These are phyloP conservation scores for Dryococelus australis DNA, from an alignment of 2,888 invertebrate species.

Conservation along the genomic window DNA sequence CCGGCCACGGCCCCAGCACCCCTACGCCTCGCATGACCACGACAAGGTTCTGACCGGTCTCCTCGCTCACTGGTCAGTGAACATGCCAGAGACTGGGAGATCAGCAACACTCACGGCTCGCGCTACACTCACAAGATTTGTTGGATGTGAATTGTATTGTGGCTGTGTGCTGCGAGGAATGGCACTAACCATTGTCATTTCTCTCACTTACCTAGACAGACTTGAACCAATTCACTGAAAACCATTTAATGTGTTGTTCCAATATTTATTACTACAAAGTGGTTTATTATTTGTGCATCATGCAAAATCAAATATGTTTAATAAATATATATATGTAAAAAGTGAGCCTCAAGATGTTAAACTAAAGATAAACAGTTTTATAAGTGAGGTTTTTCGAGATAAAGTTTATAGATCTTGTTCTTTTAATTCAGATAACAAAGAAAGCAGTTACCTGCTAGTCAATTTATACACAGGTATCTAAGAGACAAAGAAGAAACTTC, in stretches of 20 bases:
- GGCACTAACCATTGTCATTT: too few species aligned
- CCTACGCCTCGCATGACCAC: constrained; percentile 42
- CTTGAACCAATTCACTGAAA: too few species aligned
- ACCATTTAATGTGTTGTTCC: not conserved
- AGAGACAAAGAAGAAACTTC: not conserved
- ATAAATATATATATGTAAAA: not conserved
- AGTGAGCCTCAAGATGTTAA: not conserved
- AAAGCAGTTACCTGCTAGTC: constrained; percentile 22
- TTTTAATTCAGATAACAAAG: not conserved
- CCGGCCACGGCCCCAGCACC: constrained; percentile 27
- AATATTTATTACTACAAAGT: not conserved
- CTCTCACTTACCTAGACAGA: too few species aligned
- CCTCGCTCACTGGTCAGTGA: not conserved
- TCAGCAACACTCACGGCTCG: too few species aligned
- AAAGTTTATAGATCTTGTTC: constrained; percentile 16
- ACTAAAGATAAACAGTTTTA: not conserved
- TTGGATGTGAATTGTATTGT: too few species aligned
- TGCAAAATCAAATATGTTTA: constrained; percentile 13
- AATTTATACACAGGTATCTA: constrained; percentile 17
- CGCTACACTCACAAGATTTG: too few species aligned
- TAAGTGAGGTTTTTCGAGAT: not conserved
- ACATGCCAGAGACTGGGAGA: not conserved
- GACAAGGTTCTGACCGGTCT: constrained; percentile 44
- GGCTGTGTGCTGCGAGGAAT: too few species aligned
- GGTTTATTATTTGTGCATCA: not conserved